Base-by-base conservation (phyloP, 1,140 invertebrate species). In the Tetraneura akinire region DNA sequence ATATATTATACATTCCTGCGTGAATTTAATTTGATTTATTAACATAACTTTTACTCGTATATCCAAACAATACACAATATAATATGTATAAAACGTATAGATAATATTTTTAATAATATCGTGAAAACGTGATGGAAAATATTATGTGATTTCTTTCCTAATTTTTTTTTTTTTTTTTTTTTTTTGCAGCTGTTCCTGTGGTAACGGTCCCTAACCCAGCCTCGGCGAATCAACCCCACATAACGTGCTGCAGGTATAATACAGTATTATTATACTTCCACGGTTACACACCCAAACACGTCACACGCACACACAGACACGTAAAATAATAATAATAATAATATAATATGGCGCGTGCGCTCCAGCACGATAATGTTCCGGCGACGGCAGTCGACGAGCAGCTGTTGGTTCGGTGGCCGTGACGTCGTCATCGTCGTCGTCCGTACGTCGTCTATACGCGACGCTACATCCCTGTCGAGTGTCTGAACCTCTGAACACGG, bases 281-380 rank as follows among this genome's bases (percentile, higher is more conserved):
- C 16, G 26, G 23, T 14, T 51, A 10, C 47, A 32, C 62, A 21
- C n/a, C 23, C 64, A 45, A 8, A 42, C 64, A 45, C 66, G 47
- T 42, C n/a, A 8, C 71, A 11, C 8, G n/a, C n/a, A 37, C 73
- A 23, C 32, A n/a, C 71, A 21, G 11, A 10, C 11, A 18, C 23
- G 26, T 21, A 37, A 60, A 74, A 76, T 6, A 57, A 76, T 49
- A 76, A 60, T 45, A 71, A 51, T 49, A 70, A 49, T 51, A 74
- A 37, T 45, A 78, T 4, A n/a, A n/a, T 6, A 78, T 62, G 74
- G 74, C 74, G 74, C 74, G 74, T 78, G 74, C 74, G 74, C 74
- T 55, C 74, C 32, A 55, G 37, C 55, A 78, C 74, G 37, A 74
- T 29, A 21, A 53, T 76, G 26, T n/a, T n/a, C 26, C 42, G 23